These are phyloP conservation scores for Brachionus calyciflorus DNA, from an alignment of 1,140 invertebrate genomes.

Conservation along the genomic window DNA sequence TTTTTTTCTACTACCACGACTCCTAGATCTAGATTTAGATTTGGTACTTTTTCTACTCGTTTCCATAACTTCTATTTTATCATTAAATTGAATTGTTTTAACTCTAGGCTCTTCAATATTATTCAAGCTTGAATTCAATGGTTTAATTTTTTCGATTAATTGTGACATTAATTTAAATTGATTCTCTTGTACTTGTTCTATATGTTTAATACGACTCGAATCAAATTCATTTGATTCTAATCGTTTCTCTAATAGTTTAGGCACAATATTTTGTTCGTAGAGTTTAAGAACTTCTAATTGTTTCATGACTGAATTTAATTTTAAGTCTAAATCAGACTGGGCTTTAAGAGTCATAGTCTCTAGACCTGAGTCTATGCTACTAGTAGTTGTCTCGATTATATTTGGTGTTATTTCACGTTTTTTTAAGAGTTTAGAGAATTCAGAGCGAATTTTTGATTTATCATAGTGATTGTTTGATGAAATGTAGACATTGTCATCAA, in stretches of 20 bases:
- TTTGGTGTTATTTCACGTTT: neutral
- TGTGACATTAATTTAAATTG: slow-evolving; percentile 39
- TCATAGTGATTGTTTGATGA: neutral
- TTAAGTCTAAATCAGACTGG: neutral
- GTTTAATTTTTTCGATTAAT: slow-evolving; percentile 4
- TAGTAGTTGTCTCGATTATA: neutral
- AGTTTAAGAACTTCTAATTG: neutral
- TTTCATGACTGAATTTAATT: neutral
- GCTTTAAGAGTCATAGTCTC: neutral
- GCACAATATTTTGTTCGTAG: neutral
- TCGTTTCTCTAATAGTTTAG: neutral
- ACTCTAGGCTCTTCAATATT: neutral
- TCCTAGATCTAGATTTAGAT: neutral
- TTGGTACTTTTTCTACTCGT: neutral
- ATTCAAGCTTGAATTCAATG: neutral
- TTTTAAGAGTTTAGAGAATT: neutral
- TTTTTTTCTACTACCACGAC: neutral
- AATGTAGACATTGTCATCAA: neutral
- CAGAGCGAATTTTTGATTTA: neutral
- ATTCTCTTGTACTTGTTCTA: neutral
- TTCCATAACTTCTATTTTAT: neutral
- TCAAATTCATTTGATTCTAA: neutral
- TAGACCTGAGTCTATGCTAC: neutral
- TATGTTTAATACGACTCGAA: neutral
- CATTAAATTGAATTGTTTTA: slow-evolving; percentile 17